Base-by-base conservation (phyloP, 2,888 invertebrate species). In the Machimus rusticus region DNA sequence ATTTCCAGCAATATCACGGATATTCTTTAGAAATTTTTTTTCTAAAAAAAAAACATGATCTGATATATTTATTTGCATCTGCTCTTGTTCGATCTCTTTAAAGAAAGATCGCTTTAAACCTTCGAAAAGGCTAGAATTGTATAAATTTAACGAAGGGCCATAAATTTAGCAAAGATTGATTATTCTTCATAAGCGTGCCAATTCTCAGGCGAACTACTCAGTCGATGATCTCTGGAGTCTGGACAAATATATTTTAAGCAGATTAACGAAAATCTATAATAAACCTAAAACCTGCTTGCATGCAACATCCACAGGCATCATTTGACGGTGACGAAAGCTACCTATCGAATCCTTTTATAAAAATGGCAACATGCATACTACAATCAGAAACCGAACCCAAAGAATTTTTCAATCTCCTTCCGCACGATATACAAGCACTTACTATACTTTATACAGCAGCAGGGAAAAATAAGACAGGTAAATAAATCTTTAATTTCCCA, bases 401-500 rank as follows among this genome's bases (percentile, higher is more conserved):
- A 79, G 90, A 92, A 6, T 90, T 94, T 19, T 90, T 94, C 81
- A 90, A 92, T 77, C 90, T 90, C 9, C 89, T 94, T 74, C 94
- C 94, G 5, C 91, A 92, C 76, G 93, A 94, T 90, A 91, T 94
- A 19, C 93, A 94, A 90, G 94, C 94, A 5, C 90, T 95, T 86
- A 94, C 94, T 0, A 90, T 95, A 55, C 92, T 95, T 12, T 95
- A 95, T 31, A 91, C 91, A 90, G 93, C 93, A 23, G 92, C 93
- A 88, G 90, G 91, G 2, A 90, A 89, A 74, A 92, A 91, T 87
- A 90, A 91, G 34, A 90, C 91, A 87, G 91, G 93, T 93, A 87
- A 81, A 34, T 93, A 87, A 81, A 34, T 23, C n/a, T 14, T 66
- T 2, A 23, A 6, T 66, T 28, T 5, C 19, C 9, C 4, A 23